Conservation (phyloP, 2,888 invertebrate species). For the Cryptocheilus praepositus region DNA sequence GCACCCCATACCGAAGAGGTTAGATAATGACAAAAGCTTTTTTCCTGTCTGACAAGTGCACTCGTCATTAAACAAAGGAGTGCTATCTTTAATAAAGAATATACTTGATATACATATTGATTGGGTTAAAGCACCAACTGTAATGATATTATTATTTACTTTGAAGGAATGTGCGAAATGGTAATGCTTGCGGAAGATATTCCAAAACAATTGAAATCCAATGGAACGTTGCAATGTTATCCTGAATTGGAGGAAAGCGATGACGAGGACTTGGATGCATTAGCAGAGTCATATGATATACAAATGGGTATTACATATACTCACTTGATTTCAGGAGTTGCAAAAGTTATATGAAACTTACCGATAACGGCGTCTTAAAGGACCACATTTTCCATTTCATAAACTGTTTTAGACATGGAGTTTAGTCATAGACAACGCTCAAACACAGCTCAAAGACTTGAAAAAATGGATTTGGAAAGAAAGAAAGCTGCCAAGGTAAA, state of each 20-base stretch:
- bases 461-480: conserved; percentile 91
- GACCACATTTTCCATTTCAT: background rate
- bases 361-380: background rate
- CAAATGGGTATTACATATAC: conserved; percentile 77
- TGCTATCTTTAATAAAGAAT: no score
- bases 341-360: background rate
- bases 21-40: no score
- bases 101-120: no score
- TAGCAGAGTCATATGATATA: conserved; percentile 86
- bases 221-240: conserved; percentile 81
- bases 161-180: conserved; percentile 88
- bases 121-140: no score
- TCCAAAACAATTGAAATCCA: conserved; percentile 79
- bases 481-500: conserved; percentile 87
- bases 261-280: conserved; percentile 83
- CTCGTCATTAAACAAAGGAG: no score
- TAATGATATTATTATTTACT: no score
- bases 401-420: conserved; percentile 71
- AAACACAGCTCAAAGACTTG: conserved; percentile 91
- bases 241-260: conserved; percentile 88
- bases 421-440: conserved; percentile 83
- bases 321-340: background rate
- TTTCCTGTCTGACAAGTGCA: no score
- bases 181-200: conserved; percentile 92
- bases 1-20: no score